Evolutionary conservation across 2,113 vertebrate species (phyloP).

Genomic region (Mixornis gularis): DNA sequence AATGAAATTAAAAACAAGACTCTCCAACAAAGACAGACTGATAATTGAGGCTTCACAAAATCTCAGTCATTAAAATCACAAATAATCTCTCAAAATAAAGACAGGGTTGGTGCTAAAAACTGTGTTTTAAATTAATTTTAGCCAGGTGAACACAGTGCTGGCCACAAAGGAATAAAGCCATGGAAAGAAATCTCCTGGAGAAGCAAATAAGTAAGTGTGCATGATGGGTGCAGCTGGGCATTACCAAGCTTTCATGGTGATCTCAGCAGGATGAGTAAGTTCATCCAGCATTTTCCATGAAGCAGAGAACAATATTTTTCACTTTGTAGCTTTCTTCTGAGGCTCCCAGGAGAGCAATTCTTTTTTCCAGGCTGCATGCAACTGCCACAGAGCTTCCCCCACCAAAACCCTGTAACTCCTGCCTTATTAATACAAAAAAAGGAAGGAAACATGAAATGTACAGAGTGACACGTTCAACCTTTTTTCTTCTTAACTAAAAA

Average conservation of each 20-base stretch:
- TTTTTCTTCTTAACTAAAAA: not conserved
- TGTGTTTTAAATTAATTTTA: not conserved
- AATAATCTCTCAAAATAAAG: not conserved
- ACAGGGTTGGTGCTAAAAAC: not conserved
- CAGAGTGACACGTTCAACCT: not conserved
- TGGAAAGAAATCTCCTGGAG: not conserved
- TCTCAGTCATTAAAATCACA: not conserved
- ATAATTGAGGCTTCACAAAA: not conserved
- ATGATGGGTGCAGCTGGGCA: not conserved
- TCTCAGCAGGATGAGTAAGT: not conserved
- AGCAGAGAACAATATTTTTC: not conserved
- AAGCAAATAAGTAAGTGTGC: not conserved
- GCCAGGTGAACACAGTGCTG: not conserved
- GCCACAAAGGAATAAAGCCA: not conserved
- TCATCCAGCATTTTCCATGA: not conserved
- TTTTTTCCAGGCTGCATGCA: not conserved
- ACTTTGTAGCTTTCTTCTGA: not conserved
- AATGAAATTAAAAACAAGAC: not conserved
- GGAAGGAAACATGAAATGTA: not conserved
- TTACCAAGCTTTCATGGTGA: not conserved
- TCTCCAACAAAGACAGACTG: not conserved
- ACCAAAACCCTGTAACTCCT: not conserved
- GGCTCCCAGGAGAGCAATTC: not conserved
- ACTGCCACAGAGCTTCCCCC: not conserved
- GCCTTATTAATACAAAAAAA: constrained; percentile 2